Conservation (phyloP, 2,113 vertebrate species). For the Gymnogyps californianus region DNA sequence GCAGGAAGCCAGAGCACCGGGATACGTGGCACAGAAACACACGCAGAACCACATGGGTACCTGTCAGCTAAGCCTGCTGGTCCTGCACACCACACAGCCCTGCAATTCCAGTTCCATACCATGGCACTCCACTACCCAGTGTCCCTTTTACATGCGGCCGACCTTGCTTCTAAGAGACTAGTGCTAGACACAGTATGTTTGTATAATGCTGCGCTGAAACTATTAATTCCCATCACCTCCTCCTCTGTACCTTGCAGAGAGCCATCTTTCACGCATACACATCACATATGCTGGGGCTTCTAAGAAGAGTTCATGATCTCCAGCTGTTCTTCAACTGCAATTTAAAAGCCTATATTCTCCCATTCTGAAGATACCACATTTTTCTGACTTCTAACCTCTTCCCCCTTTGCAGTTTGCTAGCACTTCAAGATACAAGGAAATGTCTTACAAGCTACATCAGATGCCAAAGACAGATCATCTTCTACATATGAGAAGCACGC, state of each 20-base stretch:
- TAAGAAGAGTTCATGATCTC: neutral
- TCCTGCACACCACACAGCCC: neutral
- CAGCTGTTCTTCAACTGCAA: neutral
- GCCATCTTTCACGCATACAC: accelerated
- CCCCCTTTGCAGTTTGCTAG: neutral
- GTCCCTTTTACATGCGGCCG: neutral
- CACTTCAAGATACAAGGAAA: neutral
- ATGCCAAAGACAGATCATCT: neutral
- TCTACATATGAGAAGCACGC: neutral
- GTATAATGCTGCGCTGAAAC: neutral
- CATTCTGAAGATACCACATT: neutral
- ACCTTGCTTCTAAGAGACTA: neutral
- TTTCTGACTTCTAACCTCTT: neutral
- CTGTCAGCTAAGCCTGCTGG: neutral
- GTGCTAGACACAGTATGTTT: neutral
- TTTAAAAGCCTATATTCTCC: neutral
- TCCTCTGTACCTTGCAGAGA: neutral
- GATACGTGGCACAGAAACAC: neutral
- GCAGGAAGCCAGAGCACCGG: neutral
- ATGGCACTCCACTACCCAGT: neutral
- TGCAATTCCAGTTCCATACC: neutral
- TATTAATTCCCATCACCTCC: neutral
- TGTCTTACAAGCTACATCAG: neutral
- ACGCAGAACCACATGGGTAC: neutral
- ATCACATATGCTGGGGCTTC: neutral